Evolutionary conservation across 1,140 invertebrate species (phyloP).

Genomic region (Trichomalopsis sarcophagae): DNA sequence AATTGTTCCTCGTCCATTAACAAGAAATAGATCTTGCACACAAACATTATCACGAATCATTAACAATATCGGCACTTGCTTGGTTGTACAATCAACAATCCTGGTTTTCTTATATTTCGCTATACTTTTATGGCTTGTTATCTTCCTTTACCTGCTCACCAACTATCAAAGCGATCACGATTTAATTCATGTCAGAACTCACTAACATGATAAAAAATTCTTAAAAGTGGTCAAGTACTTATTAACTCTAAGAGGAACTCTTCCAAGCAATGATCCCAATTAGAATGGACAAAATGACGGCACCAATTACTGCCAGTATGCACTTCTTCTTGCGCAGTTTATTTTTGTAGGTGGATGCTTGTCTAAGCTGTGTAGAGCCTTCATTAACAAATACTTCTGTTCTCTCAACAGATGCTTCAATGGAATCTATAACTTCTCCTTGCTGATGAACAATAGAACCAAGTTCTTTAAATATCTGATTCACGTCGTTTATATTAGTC

Average conservation of each 20-base stretch:
- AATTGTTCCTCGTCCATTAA: slow-evolving; percentile 26
- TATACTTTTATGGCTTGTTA: slow-evolving; percentile 23
- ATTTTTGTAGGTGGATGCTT: slow-evolving; percentile 90
- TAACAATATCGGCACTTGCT: slow-evolving; percentile 48
- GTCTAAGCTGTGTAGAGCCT: slow-evolving; percentile 86
- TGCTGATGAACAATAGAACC: slow-evolving; percentile 97
- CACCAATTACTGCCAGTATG: slow-evolving; percentile 81
- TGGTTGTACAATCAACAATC: slow-evolving; percentile 25
- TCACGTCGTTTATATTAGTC: slow-evolving; percentile 96
- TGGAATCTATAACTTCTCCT: slow-evolving; percentile 96
- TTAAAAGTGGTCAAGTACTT: slow-evolving; percentile 8
- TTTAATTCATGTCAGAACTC: slow-evolving; percentile 27
- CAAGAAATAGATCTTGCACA: slow-evolving; percentile 24
- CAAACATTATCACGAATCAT: slow-evolving; percentile 43
- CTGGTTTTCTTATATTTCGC: slow-evolving; percentile 32
- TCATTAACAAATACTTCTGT: slow-evolving; percentile 91
- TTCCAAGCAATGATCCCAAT: slow-evolving; percentile 81
- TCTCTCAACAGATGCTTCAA: slow-evolving; percentile 95
- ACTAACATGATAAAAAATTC: slow-evolving; percentile 16
- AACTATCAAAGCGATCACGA: slow-evolving; percentile 45
- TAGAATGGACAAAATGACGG: slow-evolving; percentile 82
- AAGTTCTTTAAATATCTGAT: slow-evolving; percentile 98
- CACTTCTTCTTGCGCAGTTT: slow-evolving; percentile 92
- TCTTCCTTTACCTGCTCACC: not conserved
- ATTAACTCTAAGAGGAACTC: slow-evolving; percentile 57